Percentiles rank a stretch among this genome's conserved stretches.
Evolutionary conservation across 2,797 vertebrate genomes (phyloP).

Genomic region (Etheostoma nigrum): DNA sequence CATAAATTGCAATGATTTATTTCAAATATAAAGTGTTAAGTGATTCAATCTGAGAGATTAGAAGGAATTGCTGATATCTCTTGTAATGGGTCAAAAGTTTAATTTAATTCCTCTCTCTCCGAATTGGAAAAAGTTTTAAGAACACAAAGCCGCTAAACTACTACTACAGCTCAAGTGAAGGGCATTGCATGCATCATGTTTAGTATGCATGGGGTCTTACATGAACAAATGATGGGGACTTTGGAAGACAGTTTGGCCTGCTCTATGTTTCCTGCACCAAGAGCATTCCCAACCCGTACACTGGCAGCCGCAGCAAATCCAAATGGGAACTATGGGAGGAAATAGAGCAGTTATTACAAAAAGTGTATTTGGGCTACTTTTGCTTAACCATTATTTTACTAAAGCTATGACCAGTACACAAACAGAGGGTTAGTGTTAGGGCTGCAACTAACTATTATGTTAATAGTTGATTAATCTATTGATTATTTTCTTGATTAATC

Average conservation of each 20-base stretch:
- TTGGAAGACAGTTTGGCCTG: constrained; percentile 88
- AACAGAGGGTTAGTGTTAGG: not conserved
- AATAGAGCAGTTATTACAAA: not conserved
- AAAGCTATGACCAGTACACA: not conserved
- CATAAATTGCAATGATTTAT: not conserved
- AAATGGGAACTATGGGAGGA: constrained; percentile 84
- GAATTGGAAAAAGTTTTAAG: not conserved
- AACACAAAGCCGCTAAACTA: not conserved
- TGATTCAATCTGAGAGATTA: too few species aligned
- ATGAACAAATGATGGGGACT: constrained; percentile 84
- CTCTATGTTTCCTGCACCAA: constrained; percentile 89
- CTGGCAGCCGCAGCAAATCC: constrained; percentile 90
- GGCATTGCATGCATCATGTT: not conserved
- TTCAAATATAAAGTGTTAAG: not conserved
- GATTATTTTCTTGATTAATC: too few species aligned
- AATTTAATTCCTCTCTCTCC: too few species aligned
- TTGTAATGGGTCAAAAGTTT: too few species aligned
- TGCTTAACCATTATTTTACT: not conserved
- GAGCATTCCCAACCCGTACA: constrained; percentile 92
- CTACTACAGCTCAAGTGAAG: not conserved
- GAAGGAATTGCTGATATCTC: too few species aligned
- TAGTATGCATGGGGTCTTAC: constrained; percentile 69
- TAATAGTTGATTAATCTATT: too few species aligned
- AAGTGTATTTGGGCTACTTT: not conserved
- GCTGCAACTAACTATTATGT: too few species aligned